Percentiles rank a stretch among this genome's conserved stretches.
These are phyloP conservation scores for Pagrus major DNA, from an alignment of 2,113 vertebrate genomes.

Conservation along the genomic window DNA sequence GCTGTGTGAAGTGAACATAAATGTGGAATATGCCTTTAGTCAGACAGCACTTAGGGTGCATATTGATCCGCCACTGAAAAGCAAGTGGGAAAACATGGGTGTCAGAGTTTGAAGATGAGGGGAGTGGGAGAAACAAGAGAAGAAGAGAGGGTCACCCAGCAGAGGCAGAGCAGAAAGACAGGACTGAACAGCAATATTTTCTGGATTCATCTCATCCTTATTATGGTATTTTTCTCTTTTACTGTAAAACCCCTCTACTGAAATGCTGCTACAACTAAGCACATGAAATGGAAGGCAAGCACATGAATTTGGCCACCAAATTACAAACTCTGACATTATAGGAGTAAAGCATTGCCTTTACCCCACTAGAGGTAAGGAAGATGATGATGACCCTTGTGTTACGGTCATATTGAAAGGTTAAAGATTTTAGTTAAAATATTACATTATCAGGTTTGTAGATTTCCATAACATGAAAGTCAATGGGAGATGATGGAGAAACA, in stretches of 20 bases:
- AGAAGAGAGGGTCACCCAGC: constrained; percentile 33
- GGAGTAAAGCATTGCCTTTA: neutral
- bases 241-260: neutral
- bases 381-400: neutral
- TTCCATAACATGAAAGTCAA: too few species aligned
- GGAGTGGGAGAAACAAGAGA: constrained; percentile 26
- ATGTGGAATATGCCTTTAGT: constrained; percentile 78
- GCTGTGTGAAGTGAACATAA: constrained; percentile 67
- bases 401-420: constrained; percentile 9
- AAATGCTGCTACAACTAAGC: neutral
- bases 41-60: constrained; percentile 69
- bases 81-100: constrained; percentile 53
- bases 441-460: constrained; percentile 21
- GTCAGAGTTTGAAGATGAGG: constrained; percentile 32
- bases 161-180: constrained; percentile 28
- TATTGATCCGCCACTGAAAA: constrained; percentile 74
- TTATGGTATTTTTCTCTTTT: neutral
- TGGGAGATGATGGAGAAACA: too few species aligned
- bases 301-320: neutral
- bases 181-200: constrained; percentile 13
- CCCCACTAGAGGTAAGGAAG: neutral
- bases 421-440: neutral
- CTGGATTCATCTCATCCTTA: constrained; percentile 17
- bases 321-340: neutral
- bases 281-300: neutral